Base-by-base conservation (phyloP, 2,888 invertebrate species). In the Protonemura montana region DNA sequence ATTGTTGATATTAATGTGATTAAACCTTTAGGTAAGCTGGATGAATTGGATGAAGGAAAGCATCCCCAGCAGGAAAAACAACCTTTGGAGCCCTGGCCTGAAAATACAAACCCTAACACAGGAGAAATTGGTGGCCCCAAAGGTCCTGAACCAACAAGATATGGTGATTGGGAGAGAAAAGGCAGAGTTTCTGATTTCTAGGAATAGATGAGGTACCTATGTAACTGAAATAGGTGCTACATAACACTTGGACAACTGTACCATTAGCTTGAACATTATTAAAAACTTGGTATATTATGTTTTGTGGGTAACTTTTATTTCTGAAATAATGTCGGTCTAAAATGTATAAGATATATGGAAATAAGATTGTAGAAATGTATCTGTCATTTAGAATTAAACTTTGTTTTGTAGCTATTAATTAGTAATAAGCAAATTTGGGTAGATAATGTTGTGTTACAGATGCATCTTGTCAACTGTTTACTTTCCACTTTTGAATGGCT, bases 81-180 rank as follows among this genome's bases (percentile, higher is more conserved):
- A 89, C 96, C 98, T 0, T 91, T 98, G 30, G 93, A 94, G 89
- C 93, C 96, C 0, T 98, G 96, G 94, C 98, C 98, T 21, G 94
- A 98, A 90, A 95, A 96, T 90, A 95, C 93, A 0, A 99, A 99
- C 92, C 99, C 99, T 5, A 90, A 94, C 87, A 99, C 99, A 6
- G 99, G 99, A 16, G 99, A 99, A 93, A 92, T 97, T 87, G 98
- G 98, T 76, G 99, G 99, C 0, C 99, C 99, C 0, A 93, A 94
- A 89, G 99, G 99, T 6, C 99, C 99, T 0, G 99, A 99, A 93
- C 99, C 99, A 10, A 99, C 99, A 16, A 94, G 99, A 89, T 99
- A 98, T 92, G 99, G 99, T 0, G 99, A 99, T 92, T 99, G 99
- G 99, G 99, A 99, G 91, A 94, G 99, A 89, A 99, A 99, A 91